These are phyloP conservation scores for Lucilia sericata DNA, from an alignment of 1,140 invertebrate genomes.

Conservation along the genomic window DNA sequence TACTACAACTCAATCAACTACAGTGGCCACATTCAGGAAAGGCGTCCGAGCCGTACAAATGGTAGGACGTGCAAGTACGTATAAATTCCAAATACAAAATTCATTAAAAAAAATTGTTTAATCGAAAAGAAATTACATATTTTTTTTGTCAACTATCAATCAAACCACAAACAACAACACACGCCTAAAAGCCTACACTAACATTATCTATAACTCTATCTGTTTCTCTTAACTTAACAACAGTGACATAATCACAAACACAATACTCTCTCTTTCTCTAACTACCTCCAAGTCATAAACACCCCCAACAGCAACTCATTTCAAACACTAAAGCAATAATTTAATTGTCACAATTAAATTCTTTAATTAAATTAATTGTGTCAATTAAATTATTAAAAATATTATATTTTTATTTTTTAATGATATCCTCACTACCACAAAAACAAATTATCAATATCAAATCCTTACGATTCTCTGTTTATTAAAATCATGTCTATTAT, in stretches of 20 bases:
- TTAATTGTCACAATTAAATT: too few relatives aligned
- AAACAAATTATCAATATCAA: not conserved
- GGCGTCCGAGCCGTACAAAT: slow-evolving; percentile 98
- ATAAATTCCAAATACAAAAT: slow-evolving; percentile 67
- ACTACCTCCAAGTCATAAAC: not conserved
- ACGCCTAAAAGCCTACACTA: slow-evolving; percentile 9
- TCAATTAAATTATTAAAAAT: too few relatives aligned
- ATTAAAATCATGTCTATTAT: not conserved
- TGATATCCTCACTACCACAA: not conserved
- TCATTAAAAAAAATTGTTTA: slow-evolving; percentile 10
- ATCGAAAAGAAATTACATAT: not conserved
- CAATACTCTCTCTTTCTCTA: not conserved
- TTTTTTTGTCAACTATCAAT: slow-evolving; percentile 13
- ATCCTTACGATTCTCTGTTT: not conserved
- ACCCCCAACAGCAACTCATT: too few relatives aligned
- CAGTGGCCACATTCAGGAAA: slow-evolving; percentile 99
- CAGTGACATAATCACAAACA: not conserved
- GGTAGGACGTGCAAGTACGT: slow-evolving; percentile 97
- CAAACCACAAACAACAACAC: slow-evolving; percentile 15
- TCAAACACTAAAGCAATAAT: too few relatives aligned
- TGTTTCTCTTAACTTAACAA: not conserved
- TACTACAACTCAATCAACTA: slow-evolving; percentile 63
- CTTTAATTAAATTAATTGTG: too few relatives aligned
- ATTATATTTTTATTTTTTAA: too few relatives aligned
- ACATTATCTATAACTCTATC: slow-evolving; percentile 15